Conservation (phyloP, 2,797 vertebrate genomes). For the Manis crassicaudata region DNA sequence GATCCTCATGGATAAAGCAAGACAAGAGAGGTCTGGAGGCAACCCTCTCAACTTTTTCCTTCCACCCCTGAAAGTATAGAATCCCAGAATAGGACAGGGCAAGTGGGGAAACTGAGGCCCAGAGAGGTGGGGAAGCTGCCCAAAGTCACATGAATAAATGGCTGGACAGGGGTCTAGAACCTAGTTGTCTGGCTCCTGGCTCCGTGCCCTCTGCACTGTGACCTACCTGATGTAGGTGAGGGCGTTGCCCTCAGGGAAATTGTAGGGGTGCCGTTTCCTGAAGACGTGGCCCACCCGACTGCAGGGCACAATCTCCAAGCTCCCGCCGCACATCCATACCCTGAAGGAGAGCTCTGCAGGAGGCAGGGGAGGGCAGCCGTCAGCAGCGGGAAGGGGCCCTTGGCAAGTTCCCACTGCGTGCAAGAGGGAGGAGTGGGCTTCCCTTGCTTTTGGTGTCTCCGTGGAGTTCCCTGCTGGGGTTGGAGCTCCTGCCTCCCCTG, state of each 20-base stretch:
- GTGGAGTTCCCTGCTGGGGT: neutral
- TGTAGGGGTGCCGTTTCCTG: conserved; percentile 97
- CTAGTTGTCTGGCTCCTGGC: too few species aligned
- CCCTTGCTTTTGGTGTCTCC: neutral
- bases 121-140: neutral
- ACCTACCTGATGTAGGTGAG: conserved; percentile 98
- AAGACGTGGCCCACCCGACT: conserved; percentile 98
- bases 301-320: conserved; percentile 98
- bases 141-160: neutral
- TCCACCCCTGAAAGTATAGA: neutral
- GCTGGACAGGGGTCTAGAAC: neutral
- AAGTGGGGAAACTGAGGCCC: neutral
- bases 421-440: neutral
- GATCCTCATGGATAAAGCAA: neutral
- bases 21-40: neutral
- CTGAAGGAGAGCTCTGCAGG: conserved; percentile 96
- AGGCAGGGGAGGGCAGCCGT: conserved; percentile 78
- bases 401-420: neutral
- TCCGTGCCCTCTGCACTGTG: neutral
- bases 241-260: conserved; percentile 98
- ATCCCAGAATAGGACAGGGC: neutral
- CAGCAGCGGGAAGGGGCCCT: neutral
- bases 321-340: conserved; percentile 99
- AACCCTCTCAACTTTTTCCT: neutral
- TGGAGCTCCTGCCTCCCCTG: neutral